phyloP scores from a whole-genome alignment of 1,140 invertebrate genomes.

The Listronotus bonariensis region DNA sequence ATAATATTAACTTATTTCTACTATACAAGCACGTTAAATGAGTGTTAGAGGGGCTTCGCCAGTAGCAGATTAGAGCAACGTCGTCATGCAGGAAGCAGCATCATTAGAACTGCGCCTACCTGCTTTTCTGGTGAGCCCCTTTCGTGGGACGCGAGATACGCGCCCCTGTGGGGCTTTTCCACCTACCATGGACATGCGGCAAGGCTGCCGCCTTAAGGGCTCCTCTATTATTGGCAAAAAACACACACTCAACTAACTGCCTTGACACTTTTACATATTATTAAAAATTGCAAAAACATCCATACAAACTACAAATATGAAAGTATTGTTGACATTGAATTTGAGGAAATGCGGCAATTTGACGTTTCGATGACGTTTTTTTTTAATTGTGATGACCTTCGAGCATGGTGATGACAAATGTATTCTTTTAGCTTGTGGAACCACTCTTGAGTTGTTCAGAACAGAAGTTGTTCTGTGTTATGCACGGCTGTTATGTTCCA shows the following conservation, averaged over 20 bases:
- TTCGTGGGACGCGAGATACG: conserved; percentile 8
- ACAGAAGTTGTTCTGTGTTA: too few species aligned
- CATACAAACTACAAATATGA: too few species aligned
- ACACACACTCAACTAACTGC: conserved; percentile 1
- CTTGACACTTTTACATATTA: background rate
- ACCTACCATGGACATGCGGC: conserved; percentile 31
- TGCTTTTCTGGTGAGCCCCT: conserved; percentile 30
- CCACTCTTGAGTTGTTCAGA: too few species aligned
- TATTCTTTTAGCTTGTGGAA: too few species aligned
- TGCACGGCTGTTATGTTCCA: too few species aligned
- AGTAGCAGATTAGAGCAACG: conserved; percentile 25
- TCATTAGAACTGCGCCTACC: conserved; percentile 26
- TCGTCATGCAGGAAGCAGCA: conserved; percentile 20
- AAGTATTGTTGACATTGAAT: too few species aligned
- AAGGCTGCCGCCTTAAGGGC: background rate
- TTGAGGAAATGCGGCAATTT: too few species aligned
- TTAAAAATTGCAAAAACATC: background rate
- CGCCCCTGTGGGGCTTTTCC: conserved; percentile 19
- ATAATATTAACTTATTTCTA: too few species aligned
- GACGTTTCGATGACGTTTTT: too few species aligned
- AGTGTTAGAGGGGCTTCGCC: conserved; percentile 15
- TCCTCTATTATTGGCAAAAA: background rate
- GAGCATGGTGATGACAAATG: too few species aligned
- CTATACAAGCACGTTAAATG: background rate
- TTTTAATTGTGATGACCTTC: too few species aligned